Evolutionary conservation across 2,797 vertebrate genomes (phyloP).

Genomic region (Bovichtus diacanthus): DNA sequence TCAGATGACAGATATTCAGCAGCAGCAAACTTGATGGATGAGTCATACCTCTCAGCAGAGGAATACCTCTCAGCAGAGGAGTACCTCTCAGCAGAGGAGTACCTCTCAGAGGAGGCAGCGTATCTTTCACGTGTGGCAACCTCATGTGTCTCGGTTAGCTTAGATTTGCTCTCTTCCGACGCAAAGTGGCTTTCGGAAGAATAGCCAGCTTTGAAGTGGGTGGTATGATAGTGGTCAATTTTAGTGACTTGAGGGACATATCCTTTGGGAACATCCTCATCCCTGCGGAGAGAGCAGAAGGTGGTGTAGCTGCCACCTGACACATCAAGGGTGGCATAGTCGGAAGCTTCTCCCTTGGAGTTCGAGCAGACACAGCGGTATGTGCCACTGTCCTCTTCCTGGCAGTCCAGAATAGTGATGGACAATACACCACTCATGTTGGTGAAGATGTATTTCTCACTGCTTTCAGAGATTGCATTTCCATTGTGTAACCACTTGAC

Average conservation of each 20-base stretch:
- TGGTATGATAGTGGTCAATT: slow-evolving; percentile 92
- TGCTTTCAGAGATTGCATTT: slow-evolving; percentile 89
- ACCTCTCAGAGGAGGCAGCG: slow-evolving; percentile 81
- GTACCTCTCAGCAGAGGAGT: slow-evolving; percentile 66
- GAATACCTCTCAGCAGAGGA: slow-evolving; percentile 81
- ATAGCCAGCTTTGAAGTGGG: slow-evolving; percentile 92
- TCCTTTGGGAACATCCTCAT: slow-evolving; percentile 89
- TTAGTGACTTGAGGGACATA: slow-evolving; percentile 92
- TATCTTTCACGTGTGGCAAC: slow-evolving; percentile 87
- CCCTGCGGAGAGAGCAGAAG: slow-evolving; percentile 91
- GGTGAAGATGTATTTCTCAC: slow-evolving; percentile 90
- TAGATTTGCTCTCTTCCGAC: slow-evolving; percentile 90
- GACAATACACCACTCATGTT: slow-evolving; percentile 95
- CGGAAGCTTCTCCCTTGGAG: slow-evolving; percentile 95
- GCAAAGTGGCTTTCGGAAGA: slow-evolving; percentile 89
- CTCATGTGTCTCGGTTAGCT: slow-evolving; percentile 89
- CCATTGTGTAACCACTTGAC: slow-evolving; percentile 96
- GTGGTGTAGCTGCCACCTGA: slow-evolving; percentile 93
- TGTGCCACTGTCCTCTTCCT: slow-evolving; percentile 94
- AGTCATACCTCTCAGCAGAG: slow-evolving; percentile 75
- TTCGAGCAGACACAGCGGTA: slow-evolving; percentile 95
- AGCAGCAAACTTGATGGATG: slow-evolving; percentile 80
- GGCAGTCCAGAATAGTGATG: slow-evolving; percentile 92
- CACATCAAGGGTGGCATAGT: slow-evolving; percentile 96
- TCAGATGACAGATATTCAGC: slow-evolving; percentile 82